These are phyloP conservation scores for Leucozona laternaria DNA, from an alignment of 2,888 invertebrate genomes.

Conservation along the genomic window DNA sequence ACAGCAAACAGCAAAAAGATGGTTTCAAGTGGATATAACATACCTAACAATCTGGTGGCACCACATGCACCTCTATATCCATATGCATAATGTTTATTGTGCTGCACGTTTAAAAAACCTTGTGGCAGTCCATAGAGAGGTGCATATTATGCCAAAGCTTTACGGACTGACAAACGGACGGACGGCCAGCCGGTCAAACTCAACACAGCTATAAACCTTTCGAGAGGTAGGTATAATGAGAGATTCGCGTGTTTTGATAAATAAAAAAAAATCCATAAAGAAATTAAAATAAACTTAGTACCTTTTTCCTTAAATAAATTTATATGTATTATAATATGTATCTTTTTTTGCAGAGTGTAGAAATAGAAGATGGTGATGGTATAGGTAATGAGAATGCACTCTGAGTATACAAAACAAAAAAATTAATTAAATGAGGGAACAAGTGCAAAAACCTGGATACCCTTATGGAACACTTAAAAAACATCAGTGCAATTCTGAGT, in stretches of 20 bases:
- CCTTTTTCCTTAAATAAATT: conserved; percentile 46
- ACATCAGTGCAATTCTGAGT: neutral
- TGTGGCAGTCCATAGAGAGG: conserved; percentile 4
- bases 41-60: conserved; percentile 49
- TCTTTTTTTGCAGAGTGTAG: conserved; percentile 27
- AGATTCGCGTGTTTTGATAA: conserved; percentile 72
- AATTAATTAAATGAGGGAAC: conserved; percentile 39
- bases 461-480: neutral
- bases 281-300: conserved; percentile 72
- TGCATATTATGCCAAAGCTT: neutral
- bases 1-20: conserved; percentile 7
- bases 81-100: conserved; percentile 39
- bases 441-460: conserved; percentile 22
- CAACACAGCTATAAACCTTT: conserved; percentile 56
- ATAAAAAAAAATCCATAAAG: conserved; percentile 62
- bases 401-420: conserved; percentile 6
- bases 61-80: conserved; percentile 20
- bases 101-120: conserved; percentile 28
- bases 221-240: conserved; percentile 43
- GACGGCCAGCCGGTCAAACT: conserved; percentile 5
- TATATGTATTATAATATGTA: neutral
- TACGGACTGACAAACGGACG: neutral
- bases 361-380: neutral
- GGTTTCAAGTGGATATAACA: conserved; percentile 56
- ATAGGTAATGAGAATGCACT: neutral